Evolutionary conservation across 2,113 vertebrate species (phyloP).

Genomic region (Physeter macrocephalus): DNA sequence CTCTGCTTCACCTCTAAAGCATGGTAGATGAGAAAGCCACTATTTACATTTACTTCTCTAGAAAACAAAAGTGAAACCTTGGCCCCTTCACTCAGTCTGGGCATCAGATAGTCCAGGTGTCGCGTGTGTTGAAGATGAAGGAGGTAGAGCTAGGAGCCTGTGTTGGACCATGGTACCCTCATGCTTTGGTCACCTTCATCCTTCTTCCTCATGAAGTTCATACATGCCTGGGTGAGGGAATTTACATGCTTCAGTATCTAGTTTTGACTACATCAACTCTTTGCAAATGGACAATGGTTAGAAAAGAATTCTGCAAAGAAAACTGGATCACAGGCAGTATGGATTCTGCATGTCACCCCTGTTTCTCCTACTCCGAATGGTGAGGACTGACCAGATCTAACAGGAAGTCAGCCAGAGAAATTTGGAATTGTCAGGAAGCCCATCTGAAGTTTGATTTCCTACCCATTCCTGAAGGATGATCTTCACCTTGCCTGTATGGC

Average conservation of each 20-base stretch:
- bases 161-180: no score
- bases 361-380: neutral
- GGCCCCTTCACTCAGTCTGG: neutral
- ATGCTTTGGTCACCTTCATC: neutral
- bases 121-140: accelerated
- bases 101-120: neutral
- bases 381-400: neutral
- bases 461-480: neutral
- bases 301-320: neutral
- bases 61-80: neutral
- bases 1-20: neutral
- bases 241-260: neutral
- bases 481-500: neutral
- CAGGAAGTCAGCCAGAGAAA: neutral
- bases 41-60: neutral
- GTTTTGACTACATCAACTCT: neutral
- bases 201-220: neutral
- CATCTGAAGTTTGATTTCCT: neutral
- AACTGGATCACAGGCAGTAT: neutral
- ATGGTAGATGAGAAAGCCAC: neutral
- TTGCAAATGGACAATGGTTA: neutral
- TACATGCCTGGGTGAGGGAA: neutral
- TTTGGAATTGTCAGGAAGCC: neutral
- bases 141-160: neutral
- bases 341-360: neutral